These are phyloP conservation scores for Bibio marci DNA, from an alignment of 2,888 invertebrate genomes.

Conservation along the genomic window DNA sequence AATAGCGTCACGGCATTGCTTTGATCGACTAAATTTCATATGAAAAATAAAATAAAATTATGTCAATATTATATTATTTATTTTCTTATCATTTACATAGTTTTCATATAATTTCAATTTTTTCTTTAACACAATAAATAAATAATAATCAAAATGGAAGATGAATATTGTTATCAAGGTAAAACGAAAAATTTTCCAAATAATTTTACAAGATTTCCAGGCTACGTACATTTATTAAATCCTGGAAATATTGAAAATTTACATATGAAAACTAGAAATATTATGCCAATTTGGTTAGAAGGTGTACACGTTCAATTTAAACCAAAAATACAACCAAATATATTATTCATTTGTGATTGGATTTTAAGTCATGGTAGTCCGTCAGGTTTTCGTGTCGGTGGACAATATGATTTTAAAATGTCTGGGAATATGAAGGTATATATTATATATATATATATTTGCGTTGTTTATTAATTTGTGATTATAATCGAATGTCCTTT, in stretches of 20 bases:
- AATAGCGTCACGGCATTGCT: no score
- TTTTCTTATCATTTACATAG: no score
- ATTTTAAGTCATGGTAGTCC: slow-evolving; percentile 22
- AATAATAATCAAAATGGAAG: no score
- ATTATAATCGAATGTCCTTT: no score
- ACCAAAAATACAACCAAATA: slow-evolving; percentile 21
- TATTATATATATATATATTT: background rate
- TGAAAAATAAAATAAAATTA: no score
- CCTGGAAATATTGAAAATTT: slow-evolving; percentile 25
- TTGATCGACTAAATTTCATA: no score
- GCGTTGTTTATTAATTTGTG: background rate
- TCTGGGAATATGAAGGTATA: slow-evolving; percentile 21
- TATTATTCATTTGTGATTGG: slow-evolving; percentile 20
- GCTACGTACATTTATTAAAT: slow-evolving; percentile 14
- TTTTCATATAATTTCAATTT: no score
- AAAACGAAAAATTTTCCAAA: slow-evolving; percentile 16
- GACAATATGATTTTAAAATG: slow-evolving; percentile 19
- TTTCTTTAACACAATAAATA: no score
- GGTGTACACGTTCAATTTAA: slow-evolving; percentile 21
- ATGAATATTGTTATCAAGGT: no score
- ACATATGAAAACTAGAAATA: slow-evolving; percentile 22
- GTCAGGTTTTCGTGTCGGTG: slow-evolving; percentile 26
- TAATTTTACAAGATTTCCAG: slow-evolving; percentile 17
- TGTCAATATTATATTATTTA: no score
- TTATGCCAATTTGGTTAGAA: slow-evolving; percentile 25